Percentiles rank a stretch among this genome's conserved stretches.
Conservation (phyloP, 2,113 vertebrate genomes). For the Amphiprion percula region DNA sequence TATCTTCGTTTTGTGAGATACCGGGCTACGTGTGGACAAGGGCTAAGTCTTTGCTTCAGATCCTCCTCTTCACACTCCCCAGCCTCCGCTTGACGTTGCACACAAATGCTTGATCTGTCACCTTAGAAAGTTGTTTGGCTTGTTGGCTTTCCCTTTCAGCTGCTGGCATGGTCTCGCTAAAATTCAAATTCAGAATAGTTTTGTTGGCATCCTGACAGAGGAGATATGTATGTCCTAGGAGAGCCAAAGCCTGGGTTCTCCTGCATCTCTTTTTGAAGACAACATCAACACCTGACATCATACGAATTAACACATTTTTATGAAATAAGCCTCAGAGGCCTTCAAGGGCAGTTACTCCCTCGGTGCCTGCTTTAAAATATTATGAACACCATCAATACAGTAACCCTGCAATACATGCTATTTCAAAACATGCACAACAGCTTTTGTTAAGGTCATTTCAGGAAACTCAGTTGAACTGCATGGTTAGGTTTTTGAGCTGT, state of each 20-base stretch:
- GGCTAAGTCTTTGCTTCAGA: constrained; percentile 4
- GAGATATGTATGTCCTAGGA: background rate
- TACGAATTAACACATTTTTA: background rate
- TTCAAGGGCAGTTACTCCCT: background rate
- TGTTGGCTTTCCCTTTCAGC: background rate
- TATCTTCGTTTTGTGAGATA: no score
- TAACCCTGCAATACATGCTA: no score
- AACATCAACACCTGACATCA: constrained; percentile 2
- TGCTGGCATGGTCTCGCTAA: background rate
- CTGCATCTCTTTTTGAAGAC: background rate
- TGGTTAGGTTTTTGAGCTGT: no score
- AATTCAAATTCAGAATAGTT: background rate
- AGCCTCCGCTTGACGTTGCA: background rate
- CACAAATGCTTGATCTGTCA: background rate
- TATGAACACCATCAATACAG: no score
- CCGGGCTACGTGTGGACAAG: no score
- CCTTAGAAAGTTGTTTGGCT: background rate
- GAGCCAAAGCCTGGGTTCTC: background rate
- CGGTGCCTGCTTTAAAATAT: background rate
- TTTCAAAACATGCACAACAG: no score
- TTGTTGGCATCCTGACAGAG: constrained; percentile 1
- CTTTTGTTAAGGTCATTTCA: no score
- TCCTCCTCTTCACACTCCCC: background rate
- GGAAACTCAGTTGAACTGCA: no score
- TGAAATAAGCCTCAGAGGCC: background rate